These are phyloP conservation scores for Rhopilema esculentum DNA, from an alignment of 30 jellyfish, hydroid and myxozoan genomes.

Conservation along the genomic window DNA sequence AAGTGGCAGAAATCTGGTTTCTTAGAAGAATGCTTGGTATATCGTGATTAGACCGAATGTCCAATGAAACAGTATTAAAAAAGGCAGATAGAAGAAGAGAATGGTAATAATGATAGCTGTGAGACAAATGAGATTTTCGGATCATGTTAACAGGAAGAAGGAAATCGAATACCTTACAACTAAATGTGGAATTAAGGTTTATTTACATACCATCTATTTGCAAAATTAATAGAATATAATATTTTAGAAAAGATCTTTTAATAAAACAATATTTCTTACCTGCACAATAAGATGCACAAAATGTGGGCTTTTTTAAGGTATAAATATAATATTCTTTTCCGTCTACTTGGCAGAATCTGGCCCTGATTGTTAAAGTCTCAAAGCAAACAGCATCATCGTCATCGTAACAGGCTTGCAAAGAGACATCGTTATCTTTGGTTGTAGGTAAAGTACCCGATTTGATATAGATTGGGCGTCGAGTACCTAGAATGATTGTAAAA, in stretches of 20 bases:
- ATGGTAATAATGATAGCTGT: not conserved
- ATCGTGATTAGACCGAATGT: constrained; percentile 12
- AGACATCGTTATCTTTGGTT: not conserved
- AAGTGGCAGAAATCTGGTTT: constrained; percentile 31
- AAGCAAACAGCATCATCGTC: not conserved
- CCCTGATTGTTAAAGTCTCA: not conserved
- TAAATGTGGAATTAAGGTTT: too few relatives aligned
- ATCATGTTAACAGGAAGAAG: not conserved
- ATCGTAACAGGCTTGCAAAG: not conserved
- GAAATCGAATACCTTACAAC: not conserved
- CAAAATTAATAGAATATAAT: too few relatives aligned
- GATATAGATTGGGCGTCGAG: not conserved
- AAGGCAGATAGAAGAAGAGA: not conserved
- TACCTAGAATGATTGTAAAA: not conserved
- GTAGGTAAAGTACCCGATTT: not conserved
- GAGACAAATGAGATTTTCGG: not conserved
- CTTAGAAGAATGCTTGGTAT: constrained; percentile 36
- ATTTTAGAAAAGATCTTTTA: too few relatives aligned
- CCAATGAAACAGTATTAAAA: constrained; percentile 16
- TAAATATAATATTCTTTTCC: not conserved
- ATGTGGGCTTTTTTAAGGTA: not conserved
- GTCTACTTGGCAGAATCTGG: not conserved
- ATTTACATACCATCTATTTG: too few relatives aligned
- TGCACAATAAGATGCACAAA: not conserved
- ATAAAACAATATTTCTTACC: not conserved